Conservation (phyloP, 2,888 invertebrate species). For the Eristalis arbustorum region DNA sequence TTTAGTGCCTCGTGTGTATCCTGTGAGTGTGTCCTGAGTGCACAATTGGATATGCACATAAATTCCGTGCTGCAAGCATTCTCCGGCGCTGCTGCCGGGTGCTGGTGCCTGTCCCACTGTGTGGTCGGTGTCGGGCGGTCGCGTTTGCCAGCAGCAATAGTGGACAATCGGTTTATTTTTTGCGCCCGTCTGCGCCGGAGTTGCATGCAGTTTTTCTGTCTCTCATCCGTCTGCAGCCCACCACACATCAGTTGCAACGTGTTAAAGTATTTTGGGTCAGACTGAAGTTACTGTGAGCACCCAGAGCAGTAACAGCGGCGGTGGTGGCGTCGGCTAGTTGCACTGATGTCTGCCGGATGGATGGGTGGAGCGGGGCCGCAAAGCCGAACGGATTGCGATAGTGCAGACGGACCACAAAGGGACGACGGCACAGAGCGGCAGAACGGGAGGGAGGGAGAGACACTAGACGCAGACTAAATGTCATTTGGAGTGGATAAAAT, state of each 20-base stretch:
- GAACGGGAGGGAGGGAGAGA: not conserved
- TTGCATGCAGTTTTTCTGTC: slow-evolving; percentile 41
- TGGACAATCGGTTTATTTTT: slow-evolving; percentile 59
- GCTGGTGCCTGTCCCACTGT: not conserved
- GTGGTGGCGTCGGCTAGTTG: slow-evolving; percentile 10
- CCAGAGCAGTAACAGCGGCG: not conserved
- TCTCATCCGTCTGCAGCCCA: not conserved
- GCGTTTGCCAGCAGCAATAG: slow-evolving; percentile 45
- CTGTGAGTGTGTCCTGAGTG: slow-evolving; percentile 65
- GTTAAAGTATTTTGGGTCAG: slow-evolving; percentile 68
- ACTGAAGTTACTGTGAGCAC: slow-evolving; percentile 57
- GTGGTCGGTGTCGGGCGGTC: slow-evolving; percentile 26
- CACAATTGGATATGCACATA: slow-evolving; percentile 70
- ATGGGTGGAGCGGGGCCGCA: slow-evolving; percentile 2
- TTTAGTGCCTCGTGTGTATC: slow-evolving; percentile 63
- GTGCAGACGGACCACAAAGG: slow-evolving; percentile 43
- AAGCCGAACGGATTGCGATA: slow-evolving; percentile 46
- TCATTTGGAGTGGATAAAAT: slow-evolving; percentile 69
- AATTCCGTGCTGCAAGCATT: slow-evolving; percentile 67
- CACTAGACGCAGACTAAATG: slow-evolving; percentile 46
- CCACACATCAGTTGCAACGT: slow-evolving; percentile 38
- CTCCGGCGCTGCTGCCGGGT: slow-evolving; percentile 22
- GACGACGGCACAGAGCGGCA: slow-evolving; percentile 3
- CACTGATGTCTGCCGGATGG: not conserved
- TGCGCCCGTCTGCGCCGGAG: slow-evolving; percentile 33